Conservation (phyloP, 2,797 vertebrate genomes). For the Sparus aurata region DNA sequence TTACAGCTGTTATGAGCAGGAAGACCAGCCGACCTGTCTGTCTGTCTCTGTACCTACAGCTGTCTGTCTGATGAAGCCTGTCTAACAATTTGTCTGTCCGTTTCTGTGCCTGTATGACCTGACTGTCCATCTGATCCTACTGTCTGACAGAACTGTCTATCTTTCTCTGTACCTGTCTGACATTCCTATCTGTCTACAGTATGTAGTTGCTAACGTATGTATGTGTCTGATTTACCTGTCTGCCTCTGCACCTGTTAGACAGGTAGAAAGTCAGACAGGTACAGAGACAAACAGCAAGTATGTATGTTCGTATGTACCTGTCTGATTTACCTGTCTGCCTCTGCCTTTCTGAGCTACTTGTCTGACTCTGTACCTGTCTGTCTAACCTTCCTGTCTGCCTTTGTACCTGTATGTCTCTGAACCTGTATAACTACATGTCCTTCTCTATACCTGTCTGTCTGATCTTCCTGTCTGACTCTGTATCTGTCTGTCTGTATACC, state of each 20-base stretch:
- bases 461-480: neutral
- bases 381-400: neutral
- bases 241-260: neutral
- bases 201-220: too few species aligned
- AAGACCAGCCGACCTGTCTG: slow-evolving; percentile 43
- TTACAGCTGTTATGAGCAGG: slow-evolving; percentile 87
- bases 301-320: neutral
- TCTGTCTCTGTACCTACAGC: slow-evolving; percentile 20
- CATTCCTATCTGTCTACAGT: neutral
- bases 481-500: neutral
- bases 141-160: neutral
- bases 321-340: neutral
- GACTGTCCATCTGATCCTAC: neutral
- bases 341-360: neutral
- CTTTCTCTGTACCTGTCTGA: neutral
- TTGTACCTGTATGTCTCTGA: neutral
- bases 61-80: slow-evolving; percentile 43
- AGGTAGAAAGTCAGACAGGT: too few species aligned
- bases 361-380: neutral
- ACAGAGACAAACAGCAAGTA: too few species aligned
- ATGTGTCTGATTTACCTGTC: neutral
- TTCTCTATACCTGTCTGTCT: neutral
- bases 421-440: slow-evolving; percentile 1
- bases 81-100: neutral
- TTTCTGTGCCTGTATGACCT: neutral